These are phyloP conservation scores for Junonia oenone DNA, from an alignment of 2,888 invertebrate genomes.

Conservation along the genomic window DNA sequence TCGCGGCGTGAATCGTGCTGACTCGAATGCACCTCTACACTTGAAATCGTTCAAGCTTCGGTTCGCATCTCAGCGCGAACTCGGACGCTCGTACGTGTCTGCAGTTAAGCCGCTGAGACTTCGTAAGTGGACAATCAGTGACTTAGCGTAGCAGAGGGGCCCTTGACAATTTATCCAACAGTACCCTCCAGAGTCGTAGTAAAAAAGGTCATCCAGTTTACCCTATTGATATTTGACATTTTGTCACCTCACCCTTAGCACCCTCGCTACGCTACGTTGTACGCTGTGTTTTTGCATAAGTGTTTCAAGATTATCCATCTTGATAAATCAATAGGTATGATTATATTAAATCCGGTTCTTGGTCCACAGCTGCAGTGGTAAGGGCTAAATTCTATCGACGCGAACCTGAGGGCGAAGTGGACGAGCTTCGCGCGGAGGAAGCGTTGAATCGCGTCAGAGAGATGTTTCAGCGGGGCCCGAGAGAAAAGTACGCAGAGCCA, in stretches of 20 bases:
- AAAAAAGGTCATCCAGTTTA: too few species aligned
- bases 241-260: too few species aligned
- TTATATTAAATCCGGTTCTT: background rate
- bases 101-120: slow-evolving; percentile 53
- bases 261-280: too few species aligned
- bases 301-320: too few species aligned
- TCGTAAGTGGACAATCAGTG: slow-evolving; percentile 49
- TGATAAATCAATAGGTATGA: too few species aligned
- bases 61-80: slow-evolving; percentile 60
- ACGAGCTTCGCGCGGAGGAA: slow-evolving; percentile 19
- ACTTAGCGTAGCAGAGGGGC: too few species aligned
- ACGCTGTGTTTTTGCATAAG: too few species aligned
- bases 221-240: too few species aligned
- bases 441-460: slow-evolving; percentile 39
- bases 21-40: slow-evolving; percentile 8
- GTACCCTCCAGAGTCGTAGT: too few species aligned
- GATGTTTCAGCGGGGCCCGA: slow-evolving; percentile 44
- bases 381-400: slow-evolving; percentile 52
- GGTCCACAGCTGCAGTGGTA: slow-evolving; percentile 51
- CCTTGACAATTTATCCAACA: too few species aligned
- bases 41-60: slow-evolving; percentile 55
- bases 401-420: slow-evolving; percentile 39
- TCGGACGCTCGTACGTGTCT: slow-evolving; percentile 63
- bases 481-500: slow-evolving; percentile 39
- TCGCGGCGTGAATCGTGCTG: slow-evolving; percentile 6